Evolutionary conservation across 2,797 vertebrate species (phyloP), one percentile per base, ranked within the genome.

Genomic region (Rhinophrynus dorsalis): DNA sequence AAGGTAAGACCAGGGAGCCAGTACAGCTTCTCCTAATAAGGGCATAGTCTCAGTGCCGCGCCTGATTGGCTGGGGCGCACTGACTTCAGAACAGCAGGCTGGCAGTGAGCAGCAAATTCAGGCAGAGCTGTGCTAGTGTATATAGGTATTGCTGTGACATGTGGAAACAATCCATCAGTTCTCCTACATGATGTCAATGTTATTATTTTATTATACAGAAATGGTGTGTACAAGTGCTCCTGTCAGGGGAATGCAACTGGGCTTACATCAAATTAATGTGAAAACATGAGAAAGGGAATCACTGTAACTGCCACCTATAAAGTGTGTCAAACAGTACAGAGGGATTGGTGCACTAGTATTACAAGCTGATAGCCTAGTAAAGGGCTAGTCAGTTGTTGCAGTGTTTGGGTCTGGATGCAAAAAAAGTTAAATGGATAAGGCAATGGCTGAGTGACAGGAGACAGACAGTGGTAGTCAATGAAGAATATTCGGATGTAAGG

Each of bases 21-120:
- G 55, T 33, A 38, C 47, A 66, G 61, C 55, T 27, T 66, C 51
- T 73, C 69, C 69, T 66, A 42, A 73, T 73, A 73, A 59, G 69
- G 69, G 35, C 69, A 73, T 42, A 35, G 42, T 32, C 44, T 52
- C 20, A 21, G 11, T 2, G 18, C n/a, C 15, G 27, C 18, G 13
- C 11, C 33, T 13, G 42, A 73, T 73, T 73, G 69, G 69, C 33
- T 32, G 35, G 6, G 20, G 2, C n/a, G 6, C 13, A 44, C 35
- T 73, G 69, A 73, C 24, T 35, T 65, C 52, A 72, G 6, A 24
- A 21, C 21, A 42, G 17, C 17, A 42, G 15, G 3, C 15, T 20
- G 10, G 64, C 37, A 42, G 48, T 6, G 11, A 6, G 27, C 18
- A 18, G 17, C 17, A 18, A 18, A 7, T 20, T 48, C 7, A 24